Percentiles rank a stretch among this genome's conserved stretches.
Evolutionary conservation across 2,113 vertebrate genomes (phyloP).

Genomic region (Paraplagusia blochii): DNA sequence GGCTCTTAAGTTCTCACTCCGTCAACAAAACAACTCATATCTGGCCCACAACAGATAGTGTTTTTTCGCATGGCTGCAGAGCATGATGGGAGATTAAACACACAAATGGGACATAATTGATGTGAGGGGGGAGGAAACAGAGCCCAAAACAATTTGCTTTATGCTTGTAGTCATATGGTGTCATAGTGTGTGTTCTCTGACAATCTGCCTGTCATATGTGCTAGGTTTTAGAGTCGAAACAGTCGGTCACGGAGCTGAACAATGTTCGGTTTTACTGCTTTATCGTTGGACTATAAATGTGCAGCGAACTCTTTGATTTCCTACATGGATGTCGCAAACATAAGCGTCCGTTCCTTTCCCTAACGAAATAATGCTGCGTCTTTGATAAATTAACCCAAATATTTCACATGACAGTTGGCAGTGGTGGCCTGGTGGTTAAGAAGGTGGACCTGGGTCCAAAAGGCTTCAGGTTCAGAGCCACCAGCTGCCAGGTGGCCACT

Average conservation of each 20-base stretch:
- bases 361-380: too few species aligned
- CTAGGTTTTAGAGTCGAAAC: too few species aligned
- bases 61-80: conserved; percentile 30
- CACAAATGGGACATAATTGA: conserved; percentile 31
- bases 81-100: conserved; percentile 23
- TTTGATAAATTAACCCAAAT: too few species aligned
- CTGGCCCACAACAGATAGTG: conserved; percentile 13
- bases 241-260: conserved; percentile 8
- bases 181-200: conserved; percentile 1
- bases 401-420: too few species aligned
- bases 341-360: neutral
- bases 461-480: too few species aligned
- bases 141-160: conserved; percentile 18
- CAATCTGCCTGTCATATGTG: neutral
- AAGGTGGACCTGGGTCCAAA: too few species aligned
- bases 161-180: conserved; percentile 10
- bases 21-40: conserved; percentile 37
- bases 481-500: too few species aligned
- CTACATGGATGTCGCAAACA: conserved; percentile 5
- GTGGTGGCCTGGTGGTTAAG: too few species aligned
- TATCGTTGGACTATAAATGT: conserved; percentile 18
- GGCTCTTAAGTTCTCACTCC: conserved; percentile 32
- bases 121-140: conserved; percentile 29
- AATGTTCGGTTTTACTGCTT: conserved; percentile 33
- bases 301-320: conserved; percentile 10